Evolutionary conservation across 2,797 vertebrate species (phyloP).

Genomic region (Anguilla anguilla): DNA sequence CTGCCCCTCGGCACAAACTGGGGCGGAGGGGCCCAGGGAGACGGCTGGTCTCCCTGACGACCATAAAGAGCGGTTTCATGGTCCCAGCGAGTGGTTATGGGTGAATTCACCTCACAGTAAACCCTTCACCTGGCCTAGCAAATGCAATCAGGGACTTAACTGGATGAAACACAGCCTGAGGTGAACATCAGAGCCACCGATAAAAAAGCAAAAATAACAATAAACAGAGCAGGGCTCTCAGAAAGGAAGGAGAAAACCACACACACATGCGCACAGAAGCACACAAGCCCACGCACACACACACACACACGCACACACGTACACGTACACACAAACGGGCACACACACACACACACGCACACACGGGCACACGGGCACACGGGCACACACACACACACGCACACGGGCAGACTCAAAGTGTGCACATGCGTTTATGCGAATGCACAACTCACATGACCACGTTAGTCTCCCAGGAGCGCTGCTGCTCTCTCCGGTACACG

Average conservation of each 20-base stretch:
- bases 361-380: too few relatives aligned
- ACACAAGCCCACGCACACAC: background rate
- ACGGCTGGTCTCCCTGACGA: slow-evolving; percentile 39
- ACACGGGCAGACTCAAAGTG: background rate
- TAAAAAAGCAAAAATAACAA: slow-evolving; percentile 5
- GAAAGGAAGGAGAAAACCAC: background rate
- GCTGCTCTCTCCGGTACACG: slow-evolving; percentile 51
- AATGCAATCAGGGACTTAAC: slow-evolving; percentile 45
- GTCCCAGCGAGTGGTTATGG: slow-evolving; percentile 47
- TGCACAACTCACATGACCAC: slow-evolving; percentile 68
- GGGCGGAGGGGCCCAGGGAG: slow-evolving; percentile 47
- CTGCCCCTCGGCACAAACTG: background rate
- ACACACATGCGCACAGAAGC: background rate
- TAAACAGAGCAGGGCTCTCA: background rate
- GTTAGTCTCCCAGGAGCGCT: slow-evolving; percentile 64
- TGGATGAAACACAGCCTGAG: slow-evolving; percentile 43
- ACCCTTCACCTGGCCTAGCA: slow-evolving; percentile 46
- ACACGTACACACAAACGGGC: background rate
- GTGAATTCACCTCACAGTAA: slow-evolving; percentile 39
- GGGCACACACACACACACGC: too few relatives aligned
- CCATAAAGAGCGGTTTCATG: slow-evolving; percentile 37
- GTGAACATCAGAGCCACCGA: slow-evolving; percentile 16
- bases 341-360: too few relatives aligned
- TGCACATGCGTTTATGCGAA: background rate
- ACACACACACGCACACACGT: background rate